These are phyloP conservation scores for Limnephilus marmoratus DNA, from an alignment of 2,888 invertebrate species.

Conservation along the genomic window DNA sequence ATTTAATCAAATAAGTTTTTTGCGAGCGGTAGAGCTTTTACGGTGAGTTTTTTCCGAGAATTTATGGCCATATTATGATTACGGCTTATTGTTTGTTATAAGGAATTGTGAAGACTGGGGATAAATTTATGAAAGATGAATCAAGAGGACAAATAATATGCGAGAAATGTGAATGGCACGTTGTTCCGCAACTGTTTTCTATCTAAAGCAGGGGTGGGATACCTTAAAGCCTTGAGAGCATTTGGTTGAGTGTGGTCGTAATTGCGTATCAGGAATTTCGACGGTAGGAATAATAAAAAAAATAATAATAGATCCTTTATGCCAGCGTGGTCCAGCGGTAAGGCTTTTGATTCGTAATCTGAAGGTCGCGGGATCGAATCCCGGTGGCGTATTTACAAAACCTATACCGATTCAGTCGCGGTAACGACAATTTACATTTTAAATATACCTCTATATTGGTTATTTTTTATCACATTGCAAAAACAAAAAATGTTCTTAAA, in stretches of 20 bases:
- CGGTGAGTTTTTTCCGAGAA: background rate
- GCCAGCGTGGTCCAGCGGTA: too few species aligned
- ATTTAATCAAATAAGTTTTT: background rate
- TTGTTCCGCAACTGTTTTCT: background rate
- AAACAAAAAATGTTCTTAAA: too few species aligned
- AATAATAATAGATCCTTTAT: too few species aligned
- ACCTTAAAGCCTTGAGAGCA: background rate
- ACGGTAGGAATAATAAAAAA: too few species aligned
- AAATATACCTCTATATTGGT: too few species aligned
- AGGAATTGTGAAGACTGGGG: background rate
- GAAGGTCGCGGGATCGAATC: too few species aligned
- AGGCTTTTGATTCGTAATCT: too few species aligned
- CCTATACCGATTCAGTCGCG: too few species aligned
- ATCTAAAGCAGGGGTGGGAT: background rate
- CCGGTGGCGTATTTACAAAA: too few species aligned
- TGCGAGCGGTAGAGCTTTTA: background rate
- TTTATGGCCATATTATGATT: background rate
- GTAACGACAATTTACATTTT: too few species aligned
- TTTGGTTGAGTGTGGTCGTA: background rate
- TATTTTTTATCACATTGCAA: too few species aligned
- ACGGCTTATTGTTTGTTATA: background rate
- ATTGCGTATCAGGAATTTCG: too few species aligned
- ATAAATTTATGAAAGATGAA: background rate
- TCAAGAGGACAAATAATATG: background rate
- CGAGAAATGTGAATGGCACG: background rate